Percentiles rank a stretch among this genome's conserved stretches.
phyloP scores from a whole-genome alignment of 2,113 vertebrate species.

The Rhynchopsitta pachyrhyncha region DNA sequence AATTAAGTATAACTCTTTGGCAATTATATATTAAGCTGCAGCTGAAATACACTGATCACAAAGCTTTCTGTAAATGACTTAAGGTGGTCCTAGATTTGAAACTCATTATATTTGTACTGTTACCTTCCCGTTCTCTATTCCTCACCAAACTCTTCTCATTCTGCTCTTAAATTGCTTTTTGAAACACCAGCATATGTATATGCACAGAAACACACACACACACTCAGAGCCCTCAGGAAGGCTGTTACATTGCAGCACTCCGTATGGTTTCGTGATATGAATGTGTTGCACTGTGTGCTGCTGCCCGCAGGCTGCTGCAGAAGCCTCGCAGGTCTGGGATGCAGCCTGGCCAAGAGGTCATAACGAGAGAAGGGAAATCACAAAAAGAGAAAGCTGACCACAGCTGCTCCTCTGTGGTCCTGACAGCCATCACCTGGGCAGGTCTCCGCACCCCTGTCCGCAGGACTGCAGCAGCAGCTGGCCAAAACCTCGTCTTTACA shows the following conservation, averaged over 20 bases:
- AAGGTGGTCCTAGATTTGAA: neutral
- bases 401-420: neutral
- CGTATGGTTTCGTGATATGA: neutral
- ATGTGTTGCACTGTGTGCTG: neutral
- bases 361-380: constrained; percentile 4
- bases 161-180: neutral
- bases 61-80: neutral
- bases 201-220: neutral
- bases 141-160: accelerated
- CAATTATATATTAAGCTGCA: constrained; percentile 18
- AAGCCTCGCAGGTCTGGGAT: neutral
- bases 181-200: neutral
- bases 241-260: neutral
- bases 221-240: neutral
- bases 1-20: neutral
- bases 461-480: neutral
- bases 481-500: neutral
- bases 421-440: neutral
- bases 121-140: neutral
- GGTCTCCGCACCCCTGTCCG: neutral
- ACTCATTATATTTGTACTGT: neutral
- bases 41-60: neutral
- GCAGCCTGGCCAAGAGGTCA: constrained; percentile 24
- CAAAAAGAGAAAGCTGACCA: constrained; percentile 65
- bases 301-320: neutral